Percentiles rank a stretch among this genome's conserved stretches.
Conservation (phyloP, 2,888 invertebrate genomes). For the Hypselothyrea guttata region DNA sequence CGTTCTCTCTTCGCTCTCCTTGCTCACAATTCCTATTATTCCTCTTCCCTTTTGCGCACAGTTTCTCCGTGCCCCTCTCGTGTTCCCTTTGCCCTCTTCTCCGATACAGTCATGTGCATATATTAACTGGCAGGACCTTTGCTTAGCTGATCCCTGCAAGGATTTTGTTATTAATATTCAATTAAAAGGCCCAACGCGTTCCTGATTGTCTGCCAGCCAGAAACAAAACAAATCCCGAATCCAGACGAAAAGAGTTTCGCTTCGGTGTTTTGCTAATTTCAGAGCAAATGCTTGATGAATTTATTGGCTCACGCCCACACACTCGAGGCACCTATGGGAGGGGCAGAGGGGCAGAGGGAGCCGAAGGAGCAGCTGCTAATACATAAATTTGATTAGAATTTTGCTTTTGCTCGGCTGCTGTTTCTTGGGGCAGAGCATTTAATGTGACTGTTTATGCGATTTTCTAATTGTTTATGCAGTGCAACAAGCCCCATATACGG, state of each 20-base stretch:
- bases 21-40: no score
- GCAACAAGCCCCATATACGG: conserved; percentile 43
- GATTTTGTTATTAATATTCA: conserved; percentile 76
- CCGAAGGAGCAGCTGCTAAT: conserved; percentile 3
- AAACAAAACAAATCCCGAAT: conserved; percentile 5
- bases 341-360: conserved; percentile 10
- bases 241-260: conserved; percentile 2
- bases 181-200: conserved; percentile 50
- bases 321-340: conserved; percentile 27
- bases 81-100: no score
- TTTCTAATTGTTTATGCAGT: conserved; percentile 58
- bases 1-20: no score
- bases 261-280: conserved; percentile 28
- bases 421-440: conserved; percentile 32
- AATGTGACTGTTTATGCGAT: conserved; percentile 70
- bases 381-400: conserved; percentile 33
- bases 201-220: not conserved
- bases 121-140: conserved; percentile 33
- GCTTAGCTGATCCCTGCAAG: conserved; percentile 47
- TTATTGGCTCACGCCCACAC: conserved; percentile 47
- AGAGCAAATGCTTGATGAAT: conserved; percentile 45
- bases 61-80: no score
- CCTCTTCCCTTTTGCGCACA: no score
- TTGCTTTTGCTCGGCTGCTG: not conserved
- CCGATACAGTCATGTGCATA: conserved; percentile 22